A percentile compares a stretch with the other conserved stretches of the same genome.
Evolutionary conservation across 2,797 vertebrate genomes (phyloP).

Genomic region (Diglossa cyanea): DNA sequence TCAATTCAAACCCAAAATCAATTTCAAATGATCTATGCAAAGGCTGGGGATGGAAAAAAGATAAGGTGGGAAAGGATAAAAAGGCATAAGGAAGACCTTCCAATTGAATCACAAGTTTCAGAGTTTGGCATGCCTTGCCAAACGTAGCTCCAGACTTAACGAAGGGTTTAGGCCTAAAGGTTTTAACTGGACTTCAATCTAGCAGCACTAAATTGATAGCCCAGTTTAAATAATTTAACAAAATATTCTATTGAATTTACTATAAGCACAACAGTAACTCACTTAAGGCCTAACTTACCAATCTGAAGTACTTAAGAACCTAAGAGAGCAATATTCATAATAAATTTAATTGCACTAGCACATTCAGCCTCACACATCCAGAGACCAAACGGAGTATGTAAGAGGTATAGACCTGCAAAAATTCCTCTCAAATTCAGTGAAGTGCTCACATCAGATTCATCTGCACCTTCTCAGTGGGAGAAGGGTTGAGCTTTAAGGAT

Average conservation of each 20-base stretch:
- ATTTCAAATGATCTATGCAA: rapidly evolving
- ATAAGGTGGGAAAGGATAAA: neutral
- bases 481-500: neutral
- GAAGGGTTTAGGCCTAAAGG: neutral
- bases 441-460: neutral
- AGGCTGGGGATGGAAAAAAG: neutral
- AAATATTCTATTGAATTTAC: neutral
- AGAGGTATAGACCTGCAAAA: neutral
- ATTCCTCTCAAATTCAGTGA: rapidly evolving
- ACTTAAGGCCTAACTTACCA: neutral
- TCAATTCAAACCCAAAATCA: neutral
- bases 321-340: neutral
- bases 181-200: neutral
- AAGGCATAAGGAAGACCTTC: neutral
- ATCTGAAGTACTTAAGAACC: neutral
- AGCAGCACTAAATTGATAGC: neutral
- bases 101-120: neutral
- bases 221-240: neutral
- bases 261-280: neutral
- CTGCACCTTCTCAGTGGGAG: rapidly evolving
- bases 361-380: neutral
- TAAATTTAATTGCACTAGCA: neutral
- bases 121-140: neutral
- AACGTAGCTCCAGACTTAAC: neutral
- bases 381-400: neutral